These are phyloP conservation scores for Oncorhynchus tshawytscha DNA, from an alignment of 2,113 vertebrate species.

Conservation along the genomic window DNA sequence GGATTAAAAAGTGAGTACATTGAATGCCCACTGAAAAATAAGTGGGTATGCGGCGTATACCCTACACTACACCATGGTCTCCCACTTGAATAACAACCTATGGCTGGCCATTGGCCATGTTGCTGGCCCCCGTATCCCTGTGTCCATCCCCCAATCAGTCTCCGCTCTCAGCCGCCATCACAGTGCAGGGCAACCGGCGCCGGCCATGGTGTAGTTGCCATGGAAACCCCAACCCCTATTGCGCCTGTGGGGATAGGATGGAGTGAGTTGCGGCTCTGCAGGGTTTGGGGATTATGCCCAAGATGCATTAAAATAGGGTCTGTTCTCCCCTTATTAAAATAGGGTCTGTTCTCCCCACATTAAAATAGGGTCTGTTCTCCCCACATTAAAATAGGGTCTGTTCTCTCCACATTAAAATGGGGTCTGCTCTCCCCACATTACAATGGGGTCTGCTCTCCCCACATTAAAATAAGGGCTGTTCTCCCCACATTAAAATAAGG, in stretches of 20 bases:
- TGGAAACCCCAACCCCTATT: slow-evolving; percentile 23
- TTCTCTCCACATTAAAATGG: neutral
- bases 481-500: no score
- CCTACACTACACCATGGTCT: no score
- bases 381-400: neutral
- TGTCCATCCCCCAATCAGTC: neutral
- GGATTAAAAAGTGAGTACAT: no score
- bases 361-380: no score
- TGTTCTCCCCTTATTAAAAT: neutral
- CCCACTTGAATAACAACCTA: no score
- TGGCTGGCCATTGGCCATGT: no score
- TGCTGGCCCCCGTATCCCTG: neutral
- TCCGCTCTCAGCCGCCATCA: neutral
- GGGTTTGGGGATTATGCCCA: neutral
- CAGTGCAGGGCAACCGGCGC: neutral
- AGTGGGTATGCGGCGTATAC: no score
- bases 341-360: neutral
- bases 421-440: neutral
- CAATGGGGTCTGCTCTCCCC: neutral
- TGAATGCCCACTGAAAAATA: no score
- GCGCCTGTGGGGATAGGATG: neutral
- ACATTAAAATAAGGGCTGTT: no score
- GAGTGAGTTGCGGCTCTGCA: neutral
- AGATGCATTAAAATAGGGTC: neutral
- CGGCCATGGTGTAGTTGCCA: slow-evolving; percentile 22